Evolutionary conservation across 2,113 vertebrate genomes (phyloP), one percentile per base, ranked within the genome.

Genomic region (Plectropomus leopardus): DNA sequence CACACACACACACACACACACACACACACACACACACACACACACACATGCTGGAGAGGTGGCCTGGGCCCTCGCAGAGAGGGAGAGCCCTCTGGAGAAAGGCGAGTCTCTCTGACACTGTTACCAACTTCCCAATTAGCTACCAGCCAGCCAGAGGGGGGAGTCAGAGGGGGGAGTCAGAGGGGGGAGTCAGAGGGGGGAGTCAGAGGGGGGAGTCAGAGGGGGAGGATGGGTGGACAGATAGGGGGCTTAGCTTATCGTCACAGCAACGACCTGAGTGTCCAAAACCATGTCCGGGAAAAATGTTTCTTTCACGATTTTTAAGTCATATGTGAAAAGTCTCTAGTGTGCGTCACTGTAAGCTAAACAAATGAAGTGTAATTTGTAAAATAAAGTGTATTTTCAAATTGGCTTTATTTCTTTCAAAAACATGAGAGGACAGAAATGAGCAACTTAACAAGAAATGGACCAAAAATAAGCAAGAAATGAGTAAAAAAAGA

Each of bases 61-160:
- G 76, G 86, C 76, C 83, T 72, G 76, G 84, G 85, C 89, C 80
- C 85, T 80, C 17, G 63, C 75, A 84, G 87, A 77, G 87, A 90
- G 73, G 83, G 84, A 87, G 80, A 88, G 85, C 85, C 82, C 87
- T 88, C 78, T 72, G 69, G 85, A 90, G 87, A 88, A 85, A 92
- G 85, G 83, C 67, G 70, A 89, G 87, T 89, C 91, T 87, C 73
- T 77, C 81, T 90, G 93, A 94, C 88, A 93, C 93, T 92, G 87
- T 94, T 89, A 93, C 92, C 88, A 90, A 90, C 86, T 89, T 92
- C 91, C 92, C 91, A 94, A 94, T 95, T 94, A 95, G 87, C 83
- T 86, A 66, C 70, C 78, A 88, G 63, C 64, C 84, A 78, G 78
- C 70, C 86, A 75, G 73, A 71, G 53, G 85, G 78, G 24, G 58